Base-by-base conservation (phyloP, 1,140 invertebrate genomes). In the Steinernema feltiae region DNA sequence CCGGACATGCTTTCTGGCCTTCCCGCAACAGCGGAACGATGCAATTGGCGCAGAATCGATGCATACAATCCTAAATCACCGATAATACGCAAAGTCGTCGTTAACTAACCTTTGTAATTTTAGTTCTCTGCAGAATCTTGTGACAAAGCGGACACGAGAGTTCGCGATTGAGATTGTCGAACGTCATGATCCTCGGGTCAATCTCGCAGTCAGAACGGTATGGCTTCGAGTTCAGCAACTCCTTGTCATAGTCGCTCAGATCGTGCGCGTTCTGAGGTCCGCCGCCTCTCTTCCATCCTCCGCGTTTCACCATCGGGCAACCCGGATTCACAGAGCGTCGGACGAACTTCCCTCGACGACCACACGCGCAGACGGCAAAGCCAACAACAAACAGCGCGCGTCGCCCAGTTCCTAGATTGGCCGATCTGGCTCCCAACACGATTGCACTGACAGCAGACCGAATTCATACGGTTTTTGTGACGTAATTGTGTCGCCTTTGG, bases 211-310 rank as follows among this genome's bases (percentile, higher is more conserved):
- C 53, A 21, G 53, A 21, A 7, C 53, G 12, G 12, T 3, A 63
- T 7, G 2, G 7, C 53, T 63, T 63, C 15, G 15, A 3, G 53
- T 21, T 63, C 53, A 63, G 53, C 7, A 15, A 63, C 24, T 63
- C 53, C 53, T 63, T 63, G 53, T 63, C 53, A 21, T 63, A 63
- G 53, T 63, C 53, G 53, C 53, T 63, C 7, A 63, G 53, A 21
- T 27, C 53, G 53, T 27, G 12, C 2, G 53, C 24, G 53, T 12
- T n/a, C 7, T 63, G 53, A 27, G 24, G 12, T 7, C 53, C 35
- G 35, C 35, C 35, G 35, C 35, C 24, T 27, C 53, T 7, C 15
- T 21, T 7, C 15, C 53, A 15, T 15, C 53, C 53, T 7, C 53
- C 53, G 24, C 53, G 53, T 63, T 63, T 63, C 24, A 12, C 53